A percentile compares a stretch with the other conserved stretches of the same genome.
These are phyloP conservation scores for Cinara cedri DNA, from an alignment of 2,888 invertebrate genomes.

Conservation along the genomic window DNA sequence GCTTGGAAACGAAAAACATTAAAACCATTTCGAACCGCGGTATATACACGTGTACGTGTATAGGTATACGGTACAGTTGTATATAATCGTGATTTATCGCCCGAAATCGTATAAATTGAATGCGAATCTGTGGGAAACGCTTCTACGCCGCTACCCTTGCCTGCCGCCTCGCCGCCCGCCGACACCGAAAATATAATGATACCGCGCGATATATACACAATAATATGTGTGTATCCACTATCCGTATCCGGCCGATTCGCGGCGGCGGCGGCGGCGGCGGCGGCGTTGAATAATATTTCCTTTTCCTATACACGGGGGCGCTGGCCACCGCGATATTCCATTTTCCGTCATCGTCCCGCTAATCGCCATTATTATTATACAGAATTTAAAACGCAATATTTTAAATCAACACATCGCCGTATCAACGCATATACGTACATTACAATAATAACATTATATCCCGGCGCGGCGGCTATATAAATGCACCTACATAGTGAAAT, in stretches of 20 bases:
- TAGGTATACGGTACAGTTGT: too few relatives aligned
- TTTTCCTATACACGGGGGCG: constrained; percentile 18
- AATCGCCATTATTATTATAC: neutral
- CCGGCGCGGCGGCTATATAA: too few relatives aligned
- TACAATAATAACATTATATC: too few relatives aligned
- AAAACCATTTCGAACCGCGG: constrained; percentile 22
- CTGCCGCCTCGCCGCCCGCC: too few relatives aligned
- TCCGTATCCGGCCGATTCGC: constrained; percentile 20
- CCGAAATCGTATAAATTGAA: constrained; percentile 28
- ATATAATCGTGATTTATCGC: constrained; percentile 35
- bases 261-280: too few relatives aligned
- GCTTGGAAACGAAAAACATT: constrained; percentile 31
- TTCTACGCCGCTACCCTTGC: neutral
- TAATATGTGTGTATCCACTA: constrained; percentile 15
- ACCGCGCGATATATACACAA: too few relatives aligned
- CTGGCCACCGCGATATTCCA: constrained; percentile 6
- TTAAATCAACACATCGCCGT: neutral
- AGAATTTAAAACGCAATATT: neutral
- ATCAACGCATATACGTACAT: neutral
- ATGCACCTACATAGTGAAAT: too few relatives aligned
- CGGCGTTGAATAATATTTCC: constrained; percentile 38
- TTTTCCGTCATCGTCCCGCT: neutral
- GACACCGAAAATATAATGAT: too few relatives aligned
- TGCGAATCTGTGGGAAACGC: neutral
- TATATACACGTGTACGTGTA: too few relatives aligned